Base-by-base conservation (phyloP, 2,888 invertebrate species). In the Baccha elongata region DNA sequence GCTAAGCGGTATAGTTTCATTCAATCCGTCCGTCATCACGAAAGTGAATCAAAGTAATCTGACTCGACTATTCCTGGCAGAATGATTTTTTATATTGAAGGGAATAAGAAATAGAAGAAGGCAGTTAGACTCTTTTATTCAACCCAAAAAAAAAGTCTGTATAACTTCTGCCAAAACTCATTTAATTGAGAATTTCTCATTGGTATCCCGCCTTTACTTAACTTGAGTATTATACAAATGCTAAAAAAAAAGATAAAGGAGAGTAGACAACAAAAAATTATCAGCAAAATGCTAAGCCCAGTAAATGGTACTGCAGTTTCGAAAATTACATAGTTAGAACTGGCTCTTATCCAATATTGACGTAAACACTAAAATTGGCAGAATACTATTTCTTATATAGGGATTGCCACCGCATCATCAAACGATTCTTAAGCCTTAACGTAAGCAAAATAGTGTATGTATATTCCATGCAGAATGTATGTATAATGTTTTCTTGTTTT, bases 331-430 rank as follows among this genome's bases (percentile, higher is more conserved):
- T 42, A 17, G n/a, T 35, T 29, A 44, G n/a, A 26, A 15, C 17
- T 85, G 85, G 85, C 85, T 74, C 74, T 67, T 48, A 23, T 75
- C 85, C 85, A 85, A 85, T n/a, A n/a, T 75, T 81, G 84, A 84
- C 78, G 78, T 84, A 78, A 81, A 79, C 68, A 74, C 42, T 23
- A 78, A 72, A 78, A 72, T 85, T 85, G 84, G 85, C 85, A 84
- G 32, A 67, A 55, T 55, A 58, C 60, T 53, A 15, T 48, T 62
- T 60, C 60, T 32, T 26, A n/a, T n/a, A n/a, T n/a, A 8, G 29
- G 29, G 29, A 32, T 32, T 60, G 15, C 21, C 32, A 26, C n/a
- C 19, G 15, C 62, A 21, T 17, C 53, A n/a, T 50, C 15, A 15
- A 11, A 8, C 5, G 4, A 13, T 23, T 11, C 21, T 44, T 29